Base-by-base conservation (phyloP, 2,888 invertebrate species). In the Lacanobia wlatinum region DNA sequence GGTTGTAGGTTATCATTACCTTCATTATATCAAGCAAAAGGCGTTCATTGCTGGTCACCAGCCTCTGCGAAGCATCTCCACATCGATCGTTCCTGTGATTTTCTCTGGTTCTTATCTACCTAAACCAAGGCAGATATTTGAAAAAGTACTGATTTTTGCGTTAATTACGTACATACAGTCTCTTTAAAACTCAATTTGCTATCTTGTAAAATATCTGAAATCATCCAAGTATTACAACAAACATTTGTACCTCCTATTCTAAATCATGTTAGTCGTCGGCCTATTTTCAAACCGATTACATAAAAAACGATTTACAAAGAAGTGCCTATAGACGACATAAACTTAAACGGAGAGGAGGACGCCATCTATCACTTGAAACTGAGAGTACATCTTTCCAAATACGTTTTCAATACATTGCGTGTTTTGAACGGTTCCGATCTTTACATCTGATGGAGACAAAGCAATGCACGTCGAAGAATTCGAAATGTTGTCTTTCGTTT, bases 271-370 rank as follows among this genome's bases (percentile, higher is more conserved):
- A 23, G 14, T 21, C n/a, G 14, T 40, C 16, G 21, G 38, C 59
- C 34, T 50, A n/a, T 81, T 81, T 76, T 56, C 43, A 21, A 66
- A 66, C 67, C 77, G 28, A 76, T 76, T 76, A 52, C 76, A 76
- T 76, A 82, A 82, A 76, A 76, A 68, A 75, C 59, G 55, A 76
- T 76, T 76, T 69, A 67, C 82, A 6, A 68, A 76, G 60, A 77
- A 76, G 76, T 76, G 60, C 60, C 60, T 46, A 67, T 67, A 56
- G 82, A 82, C 55, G 69, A 46, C 50, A 46, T 76, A 67, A 76
- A 76, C 76, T 82, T 82, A 76, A 76, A 67, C 67, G 69, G 82
- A 82, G 74, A 74, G 43, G 76, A 76, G 43, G 53, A 46, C 14
- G 18, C 68, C 38, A 60, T 67, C 43, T 55, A 66, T 82, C 50